These are phyloP conservation scores for Romanomermis culicivorax DNA, from an alignment of 2,888 invertebrate genomes.

Conservation along the genomic window DNA sequence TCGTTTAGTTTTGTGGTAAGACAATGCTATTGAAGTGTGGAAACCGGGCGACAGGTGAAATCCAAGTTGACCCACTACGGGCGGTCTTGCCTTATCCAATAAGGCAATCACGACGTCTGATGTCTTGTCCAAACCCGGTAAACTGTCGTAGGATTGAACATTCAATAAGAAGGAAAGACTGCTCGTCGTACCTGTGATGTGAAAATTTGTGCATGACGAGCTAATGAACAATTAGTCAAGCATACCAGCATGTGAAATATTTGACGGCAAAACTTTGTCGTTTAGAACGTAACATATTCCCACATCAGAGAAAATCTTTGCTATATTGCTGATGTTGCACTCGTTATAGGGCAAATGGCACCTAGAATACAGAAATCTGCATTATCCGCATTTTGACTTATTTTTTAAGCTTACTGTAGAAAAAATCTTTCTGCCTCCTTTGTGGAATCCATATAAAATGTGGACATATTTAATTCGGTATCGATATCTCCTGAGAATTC, in stretches of 20 bases:
- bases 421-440: no score
- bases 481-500: no score
- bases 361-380: neutral
- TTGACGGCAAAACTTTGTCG: neutral
- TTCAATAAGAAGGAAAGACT: neutral
- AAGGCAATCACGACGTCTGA: neutral
- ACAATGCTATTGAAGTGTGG: neutral
- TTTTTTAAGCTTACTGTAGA: no score
- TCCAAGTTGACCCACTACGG: neutral
- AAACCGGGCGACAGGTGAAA: constrained; percentile 1
- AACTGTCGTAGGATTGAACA: neutral
- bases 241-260: neutral
- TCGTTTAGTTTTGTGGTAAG: neutral
- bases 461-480: no score
- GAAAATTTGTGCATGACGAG: neutral
- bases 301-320: neutral
- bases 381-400: no score
- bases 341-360: neutral
- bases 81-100: neutral
- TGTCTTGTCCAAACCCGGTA: neutral
- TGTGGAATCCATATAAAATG: no score
- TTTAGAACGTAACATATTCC: neutral
- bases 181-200: neutral
- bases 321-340: no score
- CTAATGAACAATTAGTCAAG: neutral